These are phyloP conservation scores for Drosophila mulleri DNA, from an alignment of 2,888 invertebrate species.

Conservation along the genomic window DNA sequence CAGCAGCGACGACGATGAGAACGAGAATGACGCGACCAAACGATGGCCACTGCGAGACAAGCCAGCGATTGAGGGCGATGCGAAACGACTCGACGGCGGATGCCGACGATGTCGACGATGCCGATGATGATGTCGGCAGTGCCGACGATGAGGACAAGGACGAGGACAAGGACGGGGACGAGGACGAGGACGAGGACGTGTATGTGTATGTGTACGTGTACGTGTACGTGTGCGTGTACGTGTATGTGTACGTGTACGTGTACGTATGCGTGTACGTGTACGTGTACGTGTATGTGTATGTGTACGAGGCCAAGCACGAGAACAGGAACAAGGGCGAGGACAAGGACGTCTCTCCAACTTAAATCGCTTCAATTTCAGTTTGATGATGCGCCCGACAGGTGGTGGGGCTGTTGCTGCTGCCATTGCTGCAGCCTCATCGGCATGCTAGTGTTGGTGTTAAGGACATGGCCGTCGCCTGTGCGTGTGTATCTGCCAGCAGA, in stretches of 20 bases:
- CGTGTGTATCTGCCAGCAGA: constrained; percentile 64
- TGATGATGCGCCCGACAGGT: constrained; percentile 12
- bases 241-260: no score
- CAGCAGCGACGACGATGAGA: constrained; percentile 73
- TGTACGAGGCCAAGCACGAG: constrained; percentile 17
- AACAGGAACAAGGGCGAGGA: constrained; percentile 14
- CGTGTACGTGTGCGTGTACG: no score
- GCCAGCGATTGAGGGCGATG: constrained; percentile 23
- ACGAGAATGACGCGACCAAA: constrained; percentile 62
- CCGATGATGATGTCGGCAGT: constrained; percentile 20
- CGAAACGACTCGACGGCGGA: constrained; percentile 9
- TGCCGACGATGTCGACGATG: constrained; percentile 12
- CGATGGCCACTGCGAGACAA: constrained; percentile 33
- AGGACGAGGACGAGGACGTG: constrained; percentile 29
- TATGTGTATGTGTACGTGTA: no score
- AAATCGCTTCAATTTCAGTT: constrained; percentile 60
- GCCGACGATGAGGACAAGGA: constrained; percentile 40
- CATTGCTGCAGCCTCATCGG: constrained; percentile 51
- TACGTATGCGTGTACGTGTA: no score
- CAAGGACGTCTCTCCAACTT: constrained; percentile 46
- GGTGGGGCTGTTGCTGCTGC: constrained; percentile 18
- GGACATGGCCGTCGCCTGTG: constrained; percentile 44
- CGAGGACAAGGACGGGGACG: constrained; percentile 34
- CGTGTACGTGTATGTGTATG: neutral
- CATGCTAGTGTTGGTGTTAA: constrained; percentile 67